phyloP scores from a whole-genome alignment of 1,140 invertebrate species.

The Drosophila asahinai region DNA sequence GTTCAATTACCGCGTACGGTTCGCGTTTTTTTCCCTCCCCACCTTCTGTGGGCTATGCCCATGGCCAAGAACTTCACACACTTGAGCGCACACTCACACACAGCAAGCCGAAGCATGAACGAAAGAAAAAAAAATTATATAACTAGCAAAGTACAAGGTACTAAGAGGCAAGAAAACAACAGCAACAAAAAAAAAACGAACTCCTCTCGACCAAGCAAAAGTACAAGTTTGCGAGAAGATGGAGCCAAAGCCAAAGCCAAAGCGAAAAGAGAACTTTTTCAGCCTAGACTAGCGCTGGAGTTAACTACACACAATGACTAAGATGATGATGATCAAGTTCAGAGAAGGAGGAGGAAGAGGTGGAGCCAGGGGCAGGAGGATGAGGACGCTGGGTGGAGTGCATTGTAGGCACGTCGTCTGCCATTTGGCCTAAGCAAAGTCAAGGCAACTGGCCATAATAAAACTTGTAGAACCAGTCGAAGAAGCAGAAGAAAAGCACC shows the following conservation, averaged over 20 bases:
- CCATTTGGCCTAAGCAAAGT: conserved; percentile 80
- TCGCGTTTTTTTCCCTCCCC: conserved; percentile 10
- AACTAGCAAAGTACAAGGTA: conserved; percentile 53
- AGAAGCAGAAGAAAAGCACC: conserved; percentile 22
- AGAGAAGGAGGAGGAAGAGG: conserved; percentile 11
- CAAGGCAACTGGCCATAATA: conserved; percentile 74
- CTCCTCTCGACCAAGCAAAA: conserved; percentile 50
- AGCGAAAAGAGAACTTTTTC: conserved; percentile 22
- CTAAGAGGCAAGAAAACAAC: conserved; percentile 38
- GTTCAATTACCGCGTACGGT: conserved; percentile 51
- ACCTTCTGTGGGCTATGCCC: conserved; percentile 57
- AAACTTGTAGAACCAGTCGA: conserved; percentile 81
- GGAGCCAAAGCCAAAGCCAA: conserved; percentile 26
- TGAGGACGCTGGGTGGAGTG: conserved; percentile 70
- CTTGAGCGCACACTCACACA: conserved; percentile 60
- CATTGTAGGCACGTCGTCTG: conserved; percentile 47
- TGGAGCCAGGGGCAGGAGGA: conserved; percentile 8
- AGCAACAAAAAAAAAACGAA: conserved; percentile 14
- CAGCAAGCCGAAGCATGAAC: conserved; percentile 26
- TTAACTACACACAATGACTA: conserved; percentile 40
- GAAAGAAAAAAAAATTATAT: conserved; percentile 51
- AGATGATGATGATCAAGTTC: conserved; percentile 23
- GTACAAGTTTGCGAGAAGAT: conserved; percentile 63
- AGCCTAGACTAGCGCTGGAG: conserved; percentile 37
- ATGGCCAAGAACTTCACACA: conserved; percentile 81